Conservation (phyloP, 2,113 vertebrate species). For the Lamprologus tigripictilis region DNA sequence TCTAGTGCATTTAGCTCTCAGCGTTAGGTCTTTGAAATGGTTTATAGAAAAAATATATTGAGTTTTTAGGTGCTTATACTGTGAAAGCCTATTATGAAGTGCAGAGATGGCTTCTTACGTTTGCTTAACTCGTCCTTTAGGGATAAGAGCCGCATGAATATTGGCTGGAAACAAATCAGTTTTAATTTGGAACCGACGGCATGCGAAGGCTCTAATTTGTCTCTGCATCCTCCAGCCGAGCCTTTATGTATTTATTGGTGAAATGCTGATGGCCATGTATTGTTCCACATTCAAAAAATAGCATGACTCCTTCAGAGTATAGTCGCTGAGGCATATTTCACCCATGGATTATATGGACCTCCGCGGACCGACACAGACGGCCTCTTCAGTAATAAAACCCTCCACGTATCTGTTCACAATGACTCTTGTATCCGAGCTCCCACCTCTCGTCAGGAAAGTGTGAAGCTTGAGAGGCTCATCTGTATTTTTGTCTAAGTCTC, state of each 20-base stretch:
- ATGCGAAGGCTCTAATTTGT: constrained; percentile 14
- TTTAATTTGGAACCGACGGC: constrained; percentile 21
- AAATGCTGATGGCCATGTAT: constrained; percentile 14
- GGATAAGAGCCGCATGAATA: constrained; percentile 6
- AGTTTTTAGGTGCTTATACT: constrained; percentile 2
- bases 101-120: not conserved
- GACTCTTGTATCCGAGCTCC: constrained; percentile 33
- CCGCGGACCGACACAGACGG: not conserved
- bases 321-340: not conserved
- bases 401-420: not conserved
- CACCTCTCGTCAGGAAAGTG: constrained; percentile 44
- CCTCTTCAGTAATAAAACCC: not conserved
- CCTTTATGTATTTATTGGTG: not conserved
- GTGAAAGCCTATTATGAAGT: constrained; percentile 6
- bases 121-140: not conserved
- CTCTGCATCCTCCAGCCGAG: not conserved
- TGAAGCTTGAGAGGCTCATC: constrained; percentile 50
- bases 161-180: constrained; percentile 17
- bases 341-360: not conserved
- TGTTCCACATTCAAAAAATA: constrained; percentile 21
- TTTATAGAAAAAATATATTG: constrained; percentile 1
- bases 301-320: not conserved
- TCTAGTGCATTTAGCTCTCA: constrained; percentile 37
- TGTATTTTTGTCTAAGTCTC: constrained; percentile 57
- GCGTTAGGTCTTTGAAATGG: constrained; percentile 12